A percentile compares a stretch with the other conserved stretches of the same genome.
These are phyloP conservation scores for Pollicipes pollicipes DNA, from an alignment of 1,140 invertebrate genomes.

Conservation along the genomic window DNA sequence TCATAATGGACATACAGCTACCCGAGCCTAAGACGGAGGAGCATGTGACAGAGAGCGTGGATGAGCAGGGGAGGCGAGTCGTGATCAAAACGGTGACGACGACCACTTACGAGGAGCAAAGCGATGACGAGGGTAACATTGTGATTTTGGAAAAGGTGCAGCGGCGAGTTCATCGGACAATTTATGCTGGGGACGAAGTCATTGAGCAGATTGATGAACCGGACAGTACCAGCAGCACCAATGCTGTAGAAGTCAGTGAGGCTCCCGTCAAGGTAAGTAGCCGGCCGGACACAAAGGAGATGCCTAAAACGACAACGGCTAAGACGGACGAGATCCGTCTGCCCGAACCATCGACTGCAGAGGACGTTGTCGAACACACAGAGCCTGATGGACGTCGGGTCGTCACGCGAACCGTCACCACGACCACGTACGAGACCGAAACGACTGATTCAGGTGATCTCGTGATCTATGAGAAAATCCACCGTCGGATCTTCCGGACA, in stretches of 20 bases:
- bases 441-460: not conserved
- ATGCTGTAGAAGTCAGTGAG: not conserved
- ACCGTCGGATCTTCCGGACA: not conserved
- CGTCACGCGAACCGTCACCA: not conserved
- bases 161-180: not conserved
- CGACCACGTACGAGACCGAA: not conserved
- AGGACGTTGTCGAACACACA: not conserved
- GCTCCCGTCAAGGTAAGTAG: not conserved
- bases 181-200: not conserved
- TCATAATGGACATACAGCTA: not conserved
- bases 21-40: not conserved
- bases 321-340: not conserved
- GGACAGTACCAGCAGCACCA: not conserved
- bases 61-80: not conserved
- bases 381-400: not conserved
- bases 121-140: not conserved
- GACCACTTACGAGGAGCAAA: not conserved
- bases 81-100: not conserved
- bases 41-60: not conserved
- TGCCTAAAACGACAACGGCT: not conserved
- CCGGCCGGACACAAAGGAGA: no score
- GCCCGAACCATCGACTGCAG: not conserved
- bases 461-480: not conserved
- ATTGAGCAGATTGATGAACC: not conserved
- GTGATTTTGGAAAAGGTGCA: not conserved